Percentiles rank a stretch among this genome's conserved stretches.
Conservation (phyloP, 2,888 invertebrate species). For the Lasioglossum vierecki region DNA sequence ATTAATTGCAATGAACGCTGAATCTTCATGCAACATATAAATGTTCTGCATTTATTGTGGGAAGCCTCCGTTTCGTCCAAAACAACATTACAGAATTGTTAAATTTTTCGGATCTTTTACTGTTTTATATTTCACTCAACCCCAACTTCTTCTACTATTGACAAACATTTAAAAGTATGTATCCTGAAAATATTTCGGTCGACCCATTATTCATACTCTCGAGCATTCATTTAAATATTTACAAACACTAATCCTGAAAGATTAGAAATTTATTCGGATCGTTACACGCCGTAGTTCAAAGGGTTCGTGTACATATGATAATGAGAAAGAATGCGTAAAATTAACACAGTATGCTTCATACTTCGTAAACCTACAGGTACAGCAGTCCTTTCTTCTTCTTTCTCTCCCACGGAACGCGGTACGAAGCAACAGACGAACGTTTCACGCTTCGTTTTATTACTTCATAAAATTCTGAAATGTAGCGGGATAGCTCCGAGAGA, state of each 20-base stretch:
- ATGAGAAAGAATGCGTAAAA: constrained; percentile 1
- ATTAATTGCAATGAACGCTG: not conserved
- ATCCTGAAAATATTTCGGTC: not conserved
- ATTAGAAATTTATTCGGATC: not conserved
- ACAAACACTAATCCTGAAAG: not conserved
- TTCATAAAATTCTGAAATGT: constrained; percentile 8
- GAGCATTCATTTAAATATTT: not conserved
- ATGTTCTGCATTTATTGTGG: too few relatives aligned
- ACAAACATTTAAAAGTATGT: not conserved
- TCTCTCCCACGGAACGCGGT: not conserved
- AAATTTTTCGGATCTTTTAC: too few relatives aligned
- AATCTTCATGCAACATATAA: too few relatives aligned
- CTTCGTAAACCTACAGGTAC: not conserved
- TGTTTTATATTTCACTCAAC: too few relatives aligned
- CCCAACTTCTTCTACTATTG: too few relatives aligned
- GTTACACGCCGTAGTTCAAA: not conserved
- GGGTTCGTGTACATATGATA: not conserved
- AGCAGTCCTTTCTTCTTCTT: not conserved
- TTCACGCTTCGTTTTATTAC: constrained; percentile 32
- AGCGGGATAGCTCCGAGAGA: not conserved
- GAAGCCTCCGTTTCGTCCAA: too few relatives aligned
- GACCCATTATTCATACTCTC: not conserved
- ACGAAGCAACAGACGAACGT: constrained; percentile 11
- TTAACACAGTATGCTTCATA: not conserved
- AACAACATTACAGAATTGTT: too few relatives aligned